These are phyloP conservation scores for Hydrozoanthus tunicans DNA, from an alignment of 64 coral and sea anemone species.

Conservation along the genomic window DNA sequence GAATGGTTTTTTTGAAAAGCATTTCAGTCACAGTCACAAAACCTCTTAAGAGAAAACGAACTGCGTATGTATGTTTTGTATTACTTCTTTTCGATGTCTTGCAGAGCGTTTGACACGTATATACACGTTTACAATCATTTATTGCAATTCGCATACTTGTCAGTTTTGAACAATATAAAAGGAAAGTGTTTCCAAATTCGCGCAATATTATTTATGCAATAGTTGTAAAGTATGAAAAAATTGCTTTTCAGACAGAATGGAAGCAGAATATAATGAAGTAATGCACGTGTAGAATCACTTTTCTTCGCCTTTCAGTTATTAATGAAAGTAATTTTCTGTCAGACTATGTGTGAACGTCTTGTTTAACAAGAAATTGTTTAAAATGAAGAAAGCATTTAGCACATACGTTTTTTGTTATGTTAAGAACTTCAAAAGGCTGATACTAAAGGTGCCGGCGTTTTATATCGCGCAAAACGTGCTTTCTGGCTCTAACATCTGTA, in stretches of 20 bases:
- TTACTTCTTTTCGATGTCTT: too few species aligned
- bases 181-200: not conserved
- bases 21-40: too few species aligned
- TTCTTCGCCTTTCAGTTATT: not conserved
- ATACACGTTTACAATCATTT: too few species aligned
- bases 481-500: constrained; percentile 4
- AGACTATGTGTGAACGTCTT: not conserved
- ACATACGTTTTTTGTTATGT: not conserved
- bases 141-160: too few species aligned
- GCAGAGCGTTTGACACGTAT: too few species aligned
- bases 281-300: not conserved
- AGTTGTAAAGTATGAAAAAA: not conserved
- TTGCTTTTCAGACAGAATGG: not conserved
- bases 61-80: too few species aligned
- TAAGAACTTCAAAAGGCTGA: constrained; percentile 6
- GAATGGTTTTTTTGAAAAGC: too few species aligned
- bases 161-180: not conserved
- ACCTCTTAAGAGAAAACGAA: too few species aligned
- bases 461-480: not conserved
- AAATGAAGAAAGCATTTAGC: not conserved
- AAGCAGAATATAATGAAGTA: not conserved
- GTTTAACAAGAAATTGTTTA: not conserved
- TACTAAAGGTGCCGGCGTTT: not conserved
- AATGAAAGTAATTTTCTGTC: not conserved
- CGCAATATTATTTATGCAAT: not conserved